Evolutionary conservation across 2,888 invertebrate species (phyloP).

Genomic region (Agrochola lychnidis): DNA sequence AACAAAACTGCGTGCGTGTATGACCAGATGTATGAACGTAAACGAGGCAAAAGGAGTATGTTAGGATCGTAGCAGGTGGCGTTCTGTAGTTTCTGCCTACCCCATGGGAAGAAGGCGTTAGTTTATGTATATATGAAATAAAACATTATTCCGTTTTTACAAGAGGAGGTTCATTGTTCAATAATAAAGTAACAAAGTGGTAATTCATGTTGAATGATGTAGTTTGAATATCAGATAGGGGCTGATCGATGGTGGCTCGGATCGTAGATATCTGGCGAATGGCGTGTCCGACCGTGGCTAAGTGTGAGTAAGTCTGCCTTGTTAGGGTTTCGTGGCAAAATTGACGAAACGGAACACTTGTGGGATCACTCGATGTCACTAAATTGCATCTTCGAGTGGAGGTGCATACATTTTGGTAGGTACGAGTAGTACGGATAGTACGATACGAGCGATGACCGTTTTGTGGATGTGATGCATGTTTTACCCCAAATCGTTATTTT

Average conservation of each 20-base stretch:
- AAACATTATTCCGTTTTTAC: conserved; percentile 38
- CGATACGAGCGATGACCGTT: too few relatives aligned
- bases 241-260: conserved; percentile 62
- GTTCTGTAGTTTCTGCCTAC: too few relatives aligned
- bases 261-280: conserved; percentile 51
- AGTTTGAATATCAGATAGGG: conserved; percentile 65
- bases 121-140: too few relatives aligned
- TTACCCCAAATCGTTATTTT: too few relatives aligned
- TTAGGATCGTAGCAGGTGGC: too few relatives aligned
- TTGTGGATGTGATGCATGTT: too few relatives aligned
- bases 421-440: too few relatives aligned
- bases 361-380: background rate
- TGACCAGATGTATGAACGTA: too few relatives aligned
- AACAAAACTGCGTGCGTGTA: too few relatives aligned
- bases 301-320: conserved; percentile 35
- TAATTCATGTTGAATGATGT: conserved; percentile 68
- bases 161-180: conserved; percentile 40
- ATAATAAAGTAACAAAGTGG: conserved; percentile 59
- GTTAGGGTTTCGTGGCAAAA: conserved; percentile 4
- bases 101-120: too few relatives aligned
- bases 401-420: background rate
- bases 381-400: background rate
- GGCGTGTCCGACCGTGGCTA: conserved; percentile 48
- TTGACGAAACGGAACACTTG: conserved; percentile 8
- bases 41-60: too few relatives aligned